A percentile compares a stretch with the other conserved stretches of the same genome.
These are phyloP conservation scores for Aricia artaxerxes DNA, from an alignment of 2,888 invertebrate species.

Conservation along the genomic window DNA sequence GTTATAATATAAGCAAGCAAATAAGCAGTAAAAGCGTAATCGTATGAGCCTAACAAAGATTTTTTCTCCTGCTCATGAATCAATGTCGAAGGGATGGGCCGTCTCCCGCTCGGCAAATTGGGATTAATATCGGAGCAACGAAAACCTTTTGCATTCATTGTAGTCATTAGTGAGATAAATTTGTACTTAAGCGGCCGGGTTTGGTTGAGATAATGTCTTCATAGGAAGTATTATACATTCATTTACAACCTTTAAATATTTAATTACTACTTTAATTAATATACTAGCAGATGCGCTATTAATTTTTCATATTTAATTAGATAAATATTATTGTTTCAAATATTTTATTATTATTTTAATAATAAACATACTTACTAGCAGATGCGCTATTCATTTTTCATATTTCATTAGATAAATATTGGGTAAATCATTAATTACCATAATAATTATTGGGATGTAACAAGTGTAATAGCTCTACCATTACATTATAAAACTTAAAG, in stretches of 20 bases:
- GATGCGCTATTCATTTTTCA: too few relatives aligned
- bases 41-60: neutral
- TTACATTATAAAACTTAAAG: neutral
- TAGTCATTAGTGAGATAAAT: slow-evolving; percentile 67
- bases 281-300: too few relatives aligned
- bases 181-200: slow-evolving; percentile 48
- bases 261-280: neutral
- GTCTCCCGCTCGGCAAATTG: slow-evolving; percentile 55
- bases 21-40: neutral
- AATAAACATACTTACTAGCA: too few relatives aligned
- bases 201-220: neutral
- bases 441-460: neutral
- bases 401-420: neutral
- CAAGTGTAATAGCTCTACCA: neutral
- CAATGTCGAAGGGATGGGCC: slow-evolving; percentile 53
- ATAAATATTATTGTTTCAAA: neutral
- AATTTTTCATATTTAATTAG: neutral
- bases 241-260: neutral
- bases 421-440: neutral
- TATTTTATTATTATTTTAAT: too few relatives aligned
- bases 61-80: slow-evolving; percentile 54
- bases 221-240: neutral
- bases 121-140: slow-evolving; percentile 68
- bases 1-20: neutral
- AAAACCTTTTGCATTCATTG: slow-evolving; percentile 57